phyloP scores from a whole-genome alignment of 2,797 vertebrate species.

The Acanthurus lineatus region DNA sequence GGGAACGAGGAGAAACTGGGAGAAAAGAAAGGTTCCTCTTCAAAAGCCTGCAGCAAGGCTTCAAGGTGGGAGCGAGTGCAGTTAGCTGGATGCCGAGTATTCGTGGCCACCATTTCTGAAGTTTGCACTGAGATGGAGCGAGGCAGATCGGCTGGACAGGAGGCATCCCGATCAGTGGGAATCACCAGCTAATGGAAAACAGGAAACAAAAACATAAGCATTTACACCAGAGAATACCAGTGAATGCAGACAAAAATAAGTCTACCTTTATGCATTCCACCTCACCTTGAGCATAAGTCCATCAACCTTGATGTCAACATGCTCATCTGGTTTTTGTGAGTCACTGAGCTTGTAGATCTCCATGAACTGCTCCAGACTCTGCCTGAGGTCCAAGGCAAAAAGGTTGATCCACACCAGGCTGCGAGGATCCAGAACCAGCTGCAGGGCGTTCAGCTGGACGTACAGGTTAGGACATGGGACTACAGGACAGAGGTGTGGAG shows the following conservation, averaged over 20 bases:
- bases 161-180: constrained; percentile 89
- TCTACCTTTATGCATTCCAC: neutral
- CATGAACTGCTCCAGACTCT: constrained; percentile 98
- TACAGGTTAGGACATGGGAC: constrained; percentile 98
- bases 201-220: neutral
- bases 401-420: constrained; percentile 98
- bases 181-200: constrained; percentile 88
- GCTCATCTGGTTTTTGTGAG: constrained; percentile 96
- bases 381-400: constrained; percentile 94
- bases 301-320: constrained; percentile 95
- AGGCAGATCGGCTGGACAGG: constrained; percentile 92
- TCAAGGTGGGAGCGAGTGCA: constrained; percentile 95
- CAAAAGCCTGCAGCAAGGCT: constrained; percentile 93
- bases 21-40: constrained; percentile 92
- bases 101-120: constrained; percentile 97
- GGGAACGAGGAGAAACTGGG: constrained; percentile 88
- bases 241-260: neutral
- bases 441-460: constrained; percentile 95
- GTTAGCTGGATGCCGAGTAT: constrained; percentile 92
- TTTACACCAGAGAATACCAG: rapidly evolving
- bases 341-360: constrained; percentile 97
- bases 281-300: constrained; percentile 98
- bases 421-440: constrained; percentile 94
- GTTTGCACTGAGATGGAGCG: constrained; percentile 94
- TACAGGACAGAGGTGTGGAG: constrained; percentile 68